A percentile compares a stretch with the other conserved stretches of the same genome.
Evolutionary conservation across 2,797 vertebrate species (phyloP).

Genomic region (Lacerta agilis): DNA sequence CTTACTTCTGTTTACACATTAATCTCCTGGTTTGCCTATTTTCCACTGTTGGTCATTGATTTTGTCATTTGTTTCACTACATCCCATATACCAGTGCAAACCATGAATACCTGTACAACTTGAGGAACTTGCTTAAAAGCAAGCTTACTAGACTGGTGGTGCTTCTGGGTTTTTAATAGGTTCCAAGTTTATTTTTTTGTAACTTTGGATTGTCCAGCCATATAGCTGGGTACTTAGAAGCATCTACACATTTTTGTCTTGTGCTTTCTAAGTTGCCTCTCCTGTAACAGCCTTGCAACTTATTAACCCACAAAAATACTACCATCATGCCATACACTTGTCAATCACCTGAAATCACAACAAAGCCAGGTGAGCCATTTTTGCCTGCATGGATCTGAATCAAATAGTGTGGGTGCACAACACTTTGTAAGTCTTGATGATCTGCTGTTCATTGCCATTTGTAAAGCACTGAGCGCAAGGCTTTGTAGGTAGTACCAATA

Average conservation of each 20-base stretch:
- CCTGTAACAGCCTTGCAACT: background rate
- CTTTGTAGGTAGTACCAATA: too few relatives aligned
- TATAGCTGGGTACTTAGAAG: background rate
- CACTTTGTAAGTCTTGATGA: too few relatives aligned
- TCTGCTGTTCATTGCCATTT: too few relatives aligned
- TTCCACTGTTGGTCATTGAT: background rate
- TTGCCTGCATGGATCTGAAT: too few relatives aligned
- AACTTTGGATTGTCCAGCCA: background rate
- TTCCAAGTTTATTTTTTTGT: background rate
- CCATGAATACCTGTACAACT: background rate
- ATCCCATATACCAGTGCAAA: background rate
- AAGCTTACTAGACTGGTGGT: background rate
- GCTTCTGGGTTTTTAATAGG: background rate
- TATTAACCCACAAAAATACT: background rate
- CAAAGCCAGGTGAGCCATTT: too few relatives aligned
- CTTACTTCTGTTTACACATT: background rate
- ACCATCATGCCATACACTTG: background rate
- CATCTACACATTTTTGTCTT: background rate
- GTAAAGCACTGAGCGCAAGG: too few relatives aligned
- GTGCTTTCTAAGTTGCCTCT: background rate
- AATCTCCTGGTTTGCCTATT: background rate
- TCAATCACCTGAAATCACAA: too few relatives aligned
- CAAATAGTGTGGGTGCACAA: too few relatives aligned
- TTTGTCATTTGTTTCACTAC: background rate
- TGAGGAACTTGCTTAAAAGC: background rate